A percentile compares a stretch with the other conserved stretches of the same genome.
These are phyloP conservation scores for Tinea semifulvella DNA, from an alignment of 2,888 invertebrate species.

Conservation along the genomic window DNA sequence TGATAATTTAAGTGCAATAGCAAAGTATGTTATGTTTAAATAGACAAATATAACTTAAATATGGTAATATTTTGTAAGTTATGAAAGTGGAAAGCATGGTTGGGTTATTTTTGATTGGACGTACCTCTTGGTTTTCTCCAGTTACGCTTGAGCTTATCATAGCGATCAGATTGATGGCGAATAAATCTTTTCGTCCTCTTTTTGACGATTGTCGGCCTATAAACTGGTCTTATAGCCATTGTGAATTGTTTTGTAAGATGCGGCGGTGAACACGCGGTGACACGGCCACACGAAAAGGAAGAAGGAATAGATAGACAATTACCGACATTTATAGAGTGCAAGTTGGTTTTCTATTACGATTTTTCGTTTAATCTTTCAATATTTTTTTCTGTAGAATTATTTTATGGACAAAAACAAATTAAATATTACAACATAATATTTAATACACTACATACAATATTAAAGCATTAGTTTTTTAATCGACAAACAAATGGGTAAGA, in stretches of 20 bases:
- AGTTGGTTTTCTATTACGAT: constrained; percentile 14
- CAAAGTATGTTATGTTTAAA: neutral
- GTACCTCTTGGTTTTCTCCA: constrained; percentile 98
- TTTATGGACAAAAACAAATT: too few species aligned
- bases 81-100: constrained; percentile 15
- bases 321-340: constrained; percentile 40
- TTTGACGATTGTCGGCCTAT: constrained; percentile 91
- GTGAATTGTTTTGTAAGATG: constrained; percentile 56
- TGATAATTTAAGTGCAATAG: neutral
- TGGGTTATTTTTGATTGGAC: constrained; percentile 18
- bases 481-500: too few species aligned
- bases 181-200: constrained; percentile 98
- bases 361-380: too few species aligned
- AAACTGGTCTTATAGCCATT: constrained; percentile 91
- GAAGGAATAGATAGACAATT: constrained; percentile 56
- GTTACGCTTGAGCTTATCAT: constrained; percentile 94
- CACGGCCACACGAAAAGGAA: constrained; percentile 64
- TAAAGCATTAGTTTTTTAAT: too few species aligned
- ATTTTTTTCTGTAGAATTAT: too few species aligned
- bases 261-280: constrained; percentile 64
- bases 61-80: neutral
- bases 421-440: too few species aligned
- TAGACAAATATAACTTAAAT: neutral
- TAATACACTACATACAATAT: too few species aligned
- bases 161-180: constrained; percentile 98